Percentiles rank a stretch among this genome's conserved stretches.
phyloP scores from a whole-genome alignment of 2,888 invertebrate genomes.

The Limnephilus marmoratus region DNA sequence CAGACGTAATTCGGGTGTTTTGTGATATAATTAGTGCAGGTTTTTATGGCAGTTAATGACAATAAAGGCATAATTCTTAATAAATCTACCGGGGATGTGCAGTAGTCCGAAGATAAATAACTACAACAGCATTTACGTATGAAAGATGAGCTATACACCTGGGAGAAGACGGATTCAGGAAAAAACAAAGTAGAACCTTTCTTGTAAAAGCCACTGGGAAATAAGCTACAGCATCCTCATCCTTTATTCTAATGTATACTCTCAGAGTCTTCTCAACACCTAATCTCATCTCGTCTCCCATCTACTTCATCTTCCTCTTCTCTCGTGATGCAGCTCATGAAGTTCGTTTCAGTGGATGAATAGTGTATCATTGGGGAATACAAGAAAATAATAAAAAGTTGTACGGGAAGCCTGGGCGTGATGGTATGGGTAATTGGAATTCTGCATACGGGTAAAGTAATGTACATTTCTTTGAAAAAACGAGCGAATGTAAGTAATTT shows the following conservation, averaged over 20 bases:
- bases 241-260: slow-evolving; percentile 29
- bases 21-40: too few relatives aligned
- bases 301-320: not conserved
- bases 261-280: slow-evolving; percentile 34
- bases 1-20: too few relatives aligned
- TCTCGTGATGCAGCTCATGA: slow-evolving; percentile 33
- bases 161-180: not conserved
- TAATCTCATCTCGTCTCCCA: slow-evolving; percentile 45
- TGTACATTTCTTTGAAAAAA: not conserved
- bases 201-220: slow-evolving; percentile 47
- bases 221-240: slow-evolving; percentile 35
- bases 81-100: not conserved
- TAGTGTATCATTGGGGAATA: slow-evolving; percentile 24
- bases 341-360: slow-evolving; percentile 28
- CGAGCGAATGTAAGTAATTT: not conserved
- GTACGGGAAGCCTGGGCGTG: not conserved
- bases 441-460: slow-evolving; percentile 4
- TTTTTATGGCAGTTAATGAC: too few relatives aligned
- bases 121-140: not conserved
- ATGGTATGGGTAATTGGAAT: slow-evolving; percentile 15
- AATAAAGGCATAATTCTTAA: too few relatives aligned
- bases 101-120: not conserved
- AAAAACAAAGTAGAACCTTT: not conserved
- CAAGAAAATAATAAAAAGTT: slow-evolving; percentile 32
- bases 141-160: slow-evolving; percentile 15